phyloP scores from a whole-genome alignment of 2,113 vertebrate species.

The Bubo blakistoni region DNA sequence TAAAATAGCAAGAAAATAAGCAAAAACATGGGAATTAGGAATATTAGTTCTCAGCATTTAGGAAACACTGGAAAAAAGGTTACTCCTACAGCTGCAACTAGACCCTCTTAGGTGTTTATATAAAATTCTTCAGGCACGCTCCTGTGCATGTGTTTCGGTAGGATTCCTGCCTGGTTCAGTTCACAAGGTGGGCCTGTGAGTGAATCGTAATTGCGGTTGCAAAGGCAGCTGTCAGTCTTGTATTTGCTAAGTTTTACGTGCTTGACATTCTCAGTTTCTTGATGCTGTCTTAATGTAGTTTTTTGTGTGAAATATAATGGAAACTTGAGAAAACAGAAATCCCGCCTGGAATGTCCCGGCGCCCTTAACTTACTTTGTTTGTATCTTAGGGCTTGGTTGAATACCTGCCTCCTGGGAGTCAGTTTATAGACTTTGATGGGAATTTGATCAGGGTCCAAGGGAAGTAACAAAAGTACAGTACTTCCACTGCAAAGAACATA shows the following conservation, averaged over 20 bases:
- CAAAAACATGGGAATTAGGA: neutral
- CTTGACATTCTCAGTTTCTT: neutral
- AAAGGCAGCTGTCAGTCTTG: neutral
- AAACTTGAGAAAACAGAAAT: neutral
- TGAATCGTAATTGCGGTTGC: neutral
- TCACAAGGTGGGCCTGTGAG: neutral
- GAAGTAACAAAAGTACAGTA: neutral
- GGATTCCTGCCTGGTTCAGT: neutral
- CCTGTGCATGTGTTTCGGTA: neutral
- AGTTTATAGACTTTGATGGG: neutral
- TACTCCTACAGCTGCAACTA: neutral
- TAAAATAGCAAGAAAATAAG: neutral
- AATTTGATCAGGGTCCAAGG: neutral
- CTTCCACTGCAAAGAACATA: neutral
- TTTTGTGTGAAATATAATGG: neutral
- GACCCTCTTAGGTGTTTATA: neutral
- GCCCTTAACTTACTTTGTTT: neutral
- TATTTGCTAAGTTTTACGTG: neutral
- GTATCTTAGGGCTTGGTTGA: neutral
- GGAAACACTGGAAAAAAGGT: neutral
- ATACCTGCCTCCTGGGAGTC: neutral
- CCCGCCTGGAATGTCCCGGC: fast-evolving
- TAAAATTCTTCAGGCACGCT: neutral
- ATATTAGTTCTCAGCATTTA: neutral
- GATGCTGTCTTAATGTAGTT: neutral